A percentile compares a stretch with the other conserved stretches of the same genome.
phyloP scores from a whole-genome alignment of 2,888 invertebrate species.

The Xylota sylvarum region DNA sequence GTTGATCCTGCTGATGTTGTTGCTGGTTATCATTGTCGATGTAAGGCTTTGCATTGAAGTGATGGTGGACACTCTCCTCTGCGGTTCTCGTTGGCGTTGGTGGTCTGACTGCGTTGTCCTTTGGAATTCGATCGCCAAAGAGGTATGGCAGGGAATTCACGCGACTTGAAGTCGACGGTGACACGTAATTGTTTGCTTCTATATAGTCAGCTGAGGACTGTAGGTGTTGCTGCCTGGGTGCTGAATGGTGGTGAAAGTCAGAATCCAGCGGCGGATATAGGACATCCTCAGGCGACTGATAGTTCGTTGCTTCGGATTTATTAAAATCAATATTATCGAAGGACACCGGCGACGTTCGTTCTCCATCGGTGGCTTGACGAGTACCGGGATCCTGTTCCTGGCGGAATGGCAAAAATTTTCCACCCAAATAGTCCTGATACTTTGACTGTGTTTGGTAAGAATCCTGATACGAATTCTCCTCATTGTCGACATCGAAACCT shows the following conservation, averaged over 20 bases:
- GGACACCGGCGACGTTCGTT: conserved; percentile 30
- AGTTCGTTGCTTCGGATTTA: conserved; percentile 40
- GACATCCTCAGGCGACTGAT: conserved; percentile 41
- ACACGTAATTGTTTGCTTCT: conserved; percentile 37
- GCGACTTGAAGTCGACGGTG: conserved; percentile 11
- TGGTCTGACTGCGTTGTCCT: conserved; percentile 39
- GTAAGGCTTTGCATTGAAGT: conserved; percentile 10
- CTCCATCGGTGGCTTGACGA: conserved; percentile 11
- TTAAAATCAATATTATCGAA: conserved; percentile 55
- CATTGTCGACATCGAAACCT: conserved; percentile 14
- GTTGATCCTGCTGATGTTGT: conserved; percentile 42
- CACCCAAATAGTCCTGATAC: conserved; percentile 52
- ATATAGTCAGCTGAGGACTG: conserved; percentile 43
- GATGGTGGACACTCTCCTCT: not conserved
- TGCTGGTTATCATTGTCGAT: conserved; percentile 34
- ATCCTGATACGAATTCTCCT: conserved; percentile 14
- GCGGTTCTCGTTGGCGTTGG: conserved; percentile 3
- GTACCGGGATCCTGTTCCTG: conserved; percentile 24
- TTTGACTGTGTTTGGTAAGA: conserved; percentile 37
- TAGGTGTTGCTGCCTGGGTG: conserved; percentile 33
- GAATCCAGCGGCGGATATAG: conserved; percentile 45
- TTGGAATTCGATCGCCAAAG: conserved; percentile 5
- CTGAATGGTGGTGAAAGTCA: conserved; percentile 18
- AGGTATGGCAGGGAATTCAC: conserved; percentile 13
- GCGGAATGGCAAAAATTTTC: conserved; percentile 21